Evolutionary conservation across 2,113 vertebrate species (phyloP).

Genomic region (Xenus cinereus): DNA sequence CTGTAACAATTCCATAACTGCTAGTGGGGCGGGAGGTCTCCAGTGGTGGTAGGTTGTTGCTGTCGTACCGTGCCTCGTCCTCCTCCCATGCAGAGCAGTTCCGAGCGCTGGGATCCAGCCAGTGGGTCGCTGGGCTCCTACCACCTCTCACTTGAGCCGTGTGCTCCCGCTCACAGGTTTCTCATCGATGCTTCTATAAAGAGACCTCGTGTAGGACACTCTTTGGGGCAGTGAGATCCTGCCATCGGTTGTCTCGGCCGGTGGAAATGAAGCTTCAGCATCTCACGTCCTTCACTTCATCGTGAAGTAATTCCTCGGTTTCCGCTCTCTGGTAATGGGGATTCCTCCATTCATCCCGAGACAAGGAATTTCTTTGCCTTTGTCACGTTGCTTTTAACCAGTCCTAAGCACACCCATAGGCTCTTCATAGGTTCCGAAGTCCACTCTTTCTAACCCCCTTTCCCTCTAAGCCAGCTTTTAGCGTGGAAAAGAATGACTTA

Average conservation of each 20-base stretch:
- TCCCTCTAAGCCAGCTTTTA: neutral
- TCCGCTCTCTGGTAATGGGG: neutral
- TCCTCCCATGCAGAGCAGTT: neutral
- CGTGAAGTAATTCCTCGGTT: neutral
- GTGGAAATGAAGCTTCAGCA: neutral
- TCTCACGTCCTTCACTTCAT: neutral
- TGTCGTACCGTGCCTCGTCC: neutral
- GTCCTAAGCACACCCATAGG: neutral
- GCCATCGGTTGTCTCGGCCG: neutral
- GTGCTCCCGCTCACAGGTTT: neutral
- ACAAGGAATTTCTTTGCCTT: neutral
- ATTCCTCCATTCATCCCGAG: neutral
- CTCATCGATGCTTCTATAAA: neutral
- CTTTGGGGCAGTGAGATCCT: neutral
- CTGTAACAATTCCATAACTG: neutral
- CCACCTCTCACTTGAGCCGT: neutral
- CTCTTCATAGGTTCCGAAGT: neutral
- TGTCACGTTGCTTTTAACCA: neutral
- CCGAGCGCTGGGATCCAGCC: neutral
- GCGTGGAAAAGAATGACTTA: neutral
- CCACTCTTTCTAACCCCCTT: neutral
- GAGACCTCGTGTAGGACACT: neutral
- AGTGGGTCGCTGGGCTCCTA: neutral
- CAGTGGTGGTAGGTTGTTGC: neutral
- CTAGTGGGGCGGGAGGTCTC: conserved; percentile 5